Evolutionary conservation across 2,797 vertebrate species (phyloP).

Genomic region (Hypotaenidia philippensis): DNA sequence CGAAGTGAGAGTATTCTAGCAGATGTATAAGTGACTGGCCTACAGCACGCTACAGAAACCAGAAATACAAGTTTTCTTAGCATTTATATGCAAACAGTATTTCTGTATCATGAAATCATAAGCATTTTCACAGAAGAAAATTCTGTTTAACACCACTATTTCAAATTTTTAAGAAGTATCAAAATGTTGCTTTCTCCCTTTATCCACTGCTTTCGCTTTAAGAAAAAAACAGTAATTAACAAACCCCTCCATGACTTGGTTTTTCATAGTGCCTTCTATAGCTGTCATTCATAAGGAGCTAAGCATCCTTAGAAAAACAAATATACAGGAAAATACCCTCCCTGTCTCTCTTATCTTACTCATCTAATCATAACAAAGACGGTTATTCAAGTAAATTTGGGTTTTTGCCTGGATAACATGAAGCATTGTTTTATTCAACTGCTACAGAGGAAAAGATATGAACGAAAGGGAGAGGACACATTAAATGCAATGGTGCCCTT

Average conservation of each 20-base stretch:
- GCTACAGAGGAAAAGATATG: background rate
- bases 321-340: background rate
- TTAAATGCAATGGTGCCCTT: conserved; percentile 25
- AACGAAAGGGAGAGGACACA: background rate
- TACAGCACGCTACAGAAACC: background rate
- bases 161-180: background rate
- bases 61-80: background rate
- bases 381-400: background rate
- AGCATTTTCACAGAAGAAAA: background rate
- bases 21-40: background rate
- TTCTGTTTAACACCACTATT: background rate
- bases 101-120: background rate
- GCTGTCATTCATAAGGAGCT: background rate
- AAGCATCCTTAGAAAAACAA: background rate
- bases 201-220: background rate
- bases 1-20: background rate
- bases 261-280: background rate
- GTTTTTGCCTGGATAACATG: background rate
- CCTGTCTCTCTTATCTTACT: background rate
- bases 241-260: background rate
- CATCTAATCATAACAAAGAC: background rate
- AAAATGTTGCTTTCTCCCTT: background rate
- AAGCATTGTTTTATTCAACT: background rate
- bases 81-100: background rate
- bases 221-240: background rate